These are phyloP conservation scores for Clunio marinus DNA, from an alignment of 2,888 invertebrate genomes.

Conservation along the genomic window DNA sequence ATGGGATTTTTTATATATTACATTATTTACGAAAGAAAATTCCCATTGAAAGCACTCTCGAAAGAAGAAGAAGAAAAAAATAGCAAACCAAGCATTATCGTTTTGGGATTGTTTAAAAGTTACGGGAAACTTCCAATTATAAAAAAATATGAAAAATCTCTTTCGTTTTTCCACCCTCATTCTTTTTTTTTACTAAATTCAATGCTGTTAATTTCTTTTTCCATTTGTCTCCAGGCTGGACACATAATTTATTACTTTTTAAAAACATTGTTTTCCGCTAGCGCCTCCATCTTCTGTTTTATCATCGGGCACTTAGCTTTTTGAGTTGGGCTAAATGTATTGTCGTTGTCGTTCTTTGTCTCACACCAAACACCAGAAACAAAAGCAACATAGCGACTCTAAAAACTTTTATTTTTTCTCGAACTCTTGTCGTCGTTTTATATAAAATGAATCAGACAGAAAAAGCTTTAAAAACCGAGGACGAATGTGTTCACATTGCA, in stretches of 20 bases:
- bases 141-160: no score
- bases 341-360: neutral
- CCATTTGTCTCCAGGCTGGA: slow-evolving; percentile 23
- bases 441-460: neutral
- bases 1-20: no score
- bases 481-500: slow-evolving; percentile 2
- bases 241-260: slow-evolving; percentile 37
- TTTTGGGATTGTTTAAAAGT: no score
- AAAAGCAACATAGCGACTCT: no score
- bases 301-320: slow-evolving; percentile 13
- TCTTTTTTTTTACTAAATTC: no score
- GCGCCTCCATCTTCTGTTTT: neutral
- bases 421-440: neutral
- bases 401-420: neutral
- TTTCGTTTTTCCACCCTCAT: no score
- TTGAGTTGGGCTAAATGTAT: neutral
- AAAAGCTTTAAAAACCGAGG: neutral
- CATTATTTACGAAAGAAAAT: no score
- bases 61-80: no score
- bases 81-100: no score
- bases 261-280: slow-evolving; percentile 24
- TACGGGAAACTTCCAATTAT: no score
- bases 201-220: slow-evolving; percentile 6
- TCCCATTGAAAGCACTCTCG: no score
- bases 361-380: neutral